A percentile compares a stretch with the other conserved stretches of the same genome.
phyloP scores from a whole-genome alignment of 2,113 vertebrate species.

The Neopipo cinnamomea region DNA sequence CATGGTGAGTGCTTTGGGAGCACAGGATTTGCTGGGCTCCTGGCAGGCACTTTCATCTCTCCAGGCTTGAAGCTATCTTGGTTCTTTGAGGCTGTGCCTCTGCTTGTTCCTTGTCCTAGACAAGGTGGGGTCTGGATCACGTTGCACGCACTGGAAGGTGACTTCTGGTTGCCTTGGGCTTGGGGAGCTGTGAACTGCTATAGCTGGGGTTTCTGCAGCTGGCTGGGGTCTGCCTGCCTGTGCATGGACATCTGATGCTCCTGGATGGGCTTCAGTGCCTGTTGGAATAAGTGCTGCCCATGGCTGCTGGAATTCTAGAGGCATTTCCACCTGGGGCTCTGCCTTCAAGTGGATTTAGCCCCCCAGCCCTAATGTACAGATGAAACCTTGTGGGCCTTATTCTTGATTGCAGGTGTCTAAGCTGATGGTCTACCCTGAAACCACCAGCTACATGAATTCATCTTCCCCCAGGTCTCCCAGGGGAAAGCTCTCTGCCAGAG shows the following conservation, averaged over 20 bases:
- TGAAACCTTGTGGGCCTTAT: not conserved
- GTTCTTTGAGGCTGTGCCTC: not conserved
- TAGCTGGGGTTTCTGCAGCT: not conserved
- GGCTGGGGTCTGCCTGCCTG: not conserved
- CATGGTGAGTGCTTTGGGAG: not conserved
- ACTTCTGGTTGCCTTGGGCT: not conserved
- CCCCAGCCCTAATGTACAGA: not conserved
- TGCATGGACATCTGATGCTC: not conserved
- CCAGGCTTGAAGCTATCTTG: not conserved
- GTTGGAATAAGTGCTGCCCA: not conserved
- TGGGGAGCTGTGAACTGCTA: not conserved
- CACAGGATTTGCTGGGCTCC: not conserved
- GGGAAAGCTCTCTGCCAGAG: not conserved
- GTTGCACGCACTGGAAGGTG: accelerated
- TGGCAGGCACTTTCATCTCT: not conserved
- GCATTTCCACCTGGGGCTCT: not conserved
- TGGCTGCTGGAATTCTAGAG: not conserved
- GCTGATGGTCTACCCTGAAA: not conserved
- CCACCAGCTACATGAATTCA: accelerated
- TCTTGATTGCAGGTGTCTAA: not conserved
- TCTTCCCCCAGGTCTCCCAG: not conserved
- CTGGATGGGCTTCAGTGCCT: not conserved
- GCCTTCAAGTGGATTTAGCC: not conserved
- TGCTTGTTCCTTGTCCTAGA: not conserved
- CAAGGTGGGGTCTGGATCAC: not conserved